Percentiles rank a stretch among this genome's conserved stretches.
Evolutionary conservation across 2,113 vertebrate genomes (phyloP).

Genomic region (Corythaeola cristata): DNA sequence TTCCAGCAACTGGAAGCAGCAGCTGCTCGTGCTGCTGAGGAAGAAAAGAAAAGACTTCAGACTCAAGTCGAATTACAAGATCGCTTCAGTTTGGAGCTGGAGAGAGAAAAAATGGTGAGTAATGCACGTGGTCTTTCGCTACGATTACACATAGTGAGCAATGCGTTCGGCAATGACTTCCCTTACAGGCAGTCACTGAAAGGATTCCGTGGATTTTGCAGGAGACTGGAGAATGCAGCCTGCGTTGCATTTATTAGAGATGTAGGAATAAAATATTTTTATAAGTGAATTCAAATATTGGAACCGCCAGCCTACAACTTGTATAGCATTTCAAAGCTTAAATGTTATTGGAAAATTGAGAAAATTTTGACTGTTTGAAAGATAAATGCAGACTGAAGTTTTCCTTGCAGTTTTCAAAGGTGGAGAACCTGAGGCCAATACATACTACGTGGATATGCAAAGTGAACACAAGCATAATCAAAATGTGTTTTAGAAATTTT

Average conservation of each 20-base stretch:
- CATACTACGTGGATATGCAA: not conserved
- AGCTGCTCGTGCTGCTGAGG: conserved; percentile 85
- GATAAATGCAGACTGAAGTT: not conserved
- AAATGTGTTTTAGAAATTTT: not conserved
- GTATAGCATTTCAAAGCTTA: not conserved
- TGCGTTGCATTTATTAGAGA: not conserved
- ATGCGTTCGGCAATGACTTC: not conserved
- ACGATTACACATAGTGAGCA: rapidly evolving
- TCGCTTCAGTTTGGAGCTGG: conserved; percentile 88
- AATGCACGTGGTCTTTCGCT: not conserved
- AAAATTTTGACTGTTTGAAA: not conserved
- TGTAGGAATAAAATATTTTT: not conserved
- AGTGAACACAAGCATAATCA: not conserved
- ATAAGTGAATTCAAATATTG: not conserved
- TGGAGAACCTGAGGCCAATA: not conserved
- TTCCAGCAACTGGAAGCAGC: conserved; percentile 91
- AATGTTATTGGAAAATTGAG: not conserved
- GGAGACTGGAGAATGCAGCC: not conserved
- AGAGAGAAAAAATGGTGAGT: conserved; percentile 90
- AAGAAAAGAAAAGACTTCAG: conserved; percentile 88
- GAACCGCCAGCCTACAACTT: not conserved
- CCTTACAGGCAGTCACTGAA: not conserved
- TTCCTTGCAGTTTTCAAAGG: not conserved
- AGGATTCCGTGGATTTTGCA: not conserved
- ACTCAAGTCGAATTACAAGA: conserved; percentile 93